Evolutionary conservation across 2,888 invertebrate genomes (phyloP), one percentile per base, ranked within the genome.

Genomic region (Operophtera brumata): DNA sequence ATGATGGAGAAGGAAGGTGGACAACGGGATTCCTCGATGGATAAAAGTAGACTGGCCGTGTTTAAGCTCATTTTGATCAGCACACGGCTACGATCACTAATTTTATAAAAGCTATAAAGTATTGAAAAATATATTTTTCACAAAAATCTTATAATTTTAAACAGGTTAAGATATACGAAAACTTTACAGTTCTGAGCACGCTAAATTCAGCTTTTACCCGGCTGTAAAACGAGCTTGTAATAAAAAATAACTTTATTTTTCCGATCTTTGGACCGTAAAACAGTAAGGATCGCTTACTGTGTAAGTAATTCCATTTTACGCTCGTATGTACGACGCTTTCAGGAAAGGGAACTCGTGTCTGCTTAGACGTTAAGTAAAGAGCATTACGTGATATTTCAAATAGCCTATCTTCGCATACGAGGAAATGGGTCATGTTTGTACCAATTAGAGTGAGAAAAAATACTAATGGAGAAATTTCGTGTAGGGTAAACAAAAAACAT

Each of bases 201-300:
- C 74, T 62, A 71, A 79, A 79, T 77, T 76, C 78, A 70, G 68
- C 78, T 78, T 82, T 84, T 77, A 78, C 80, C 69, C 62, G 67
- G 77, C 64, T 77, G 75, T 85, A 54, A 54, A 54, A 30, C 49
- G 34, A 34, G 34, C 43, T 39, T 28, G 80, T 75, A 83, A 83
- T 85, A 85, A 85, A 82, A 84, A 20, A 75, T 70, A 81, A 82
- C 80, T 82, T 84, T 82, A 84, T 82, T 80, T 75, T 73, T 71
- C 72, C 77, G 78, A 84, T 84, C 82, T 80, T 75, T 77, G 65
- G 66, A 69, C 73, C 73, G 76, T 82, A 82, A 82, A 81, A 78
- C 73, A 70, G 79, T 79, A 82, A 81, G 78, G 78, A 80, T 81
- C 76, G 71, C 71, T 50, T 50, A 43, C 81, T 80, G 80, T 81